Evolutionary conservation across 2,797 vertebrate species (phyloP), one percentile per base, ranked within the genome.

Genomic region (Rhynchonycteris naso): DNA sequence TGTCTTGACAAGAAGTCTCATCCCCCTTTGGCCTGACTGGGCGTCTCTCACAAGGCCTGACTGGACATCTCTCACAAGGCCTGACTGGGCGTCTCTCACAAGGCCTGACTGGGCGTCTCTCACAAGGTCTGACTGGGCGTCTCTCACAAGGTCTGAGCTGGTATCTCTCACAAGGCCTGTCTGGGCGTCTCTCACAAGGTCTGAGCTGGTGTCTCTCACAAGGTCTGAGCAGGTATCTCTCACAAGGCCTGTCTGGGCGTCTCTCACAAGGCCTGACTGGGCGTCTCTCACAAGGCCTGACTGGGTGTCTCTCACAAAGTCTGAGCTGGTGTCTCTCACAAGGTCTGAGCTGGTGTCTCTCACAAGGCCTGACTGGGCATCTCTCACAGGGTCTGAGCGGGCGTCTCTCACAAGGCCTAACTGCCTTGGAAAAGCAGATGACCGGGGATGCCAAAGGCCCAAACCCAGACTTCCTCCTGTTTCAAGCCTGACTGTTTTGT

Each of bases 341-440:
- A 94, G 83, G 71, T 63, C 61, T 28, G 33, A 92, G n/a, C 52
- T 47, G 38, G 82, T 30, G 30, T 72, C 61, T 90, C 85, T 81
- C 75, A 50, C 21, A 18, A 94, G 83, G 71, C 68, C 61, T 28
- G 13, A 35, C 4, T 18, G n/a, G 38, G 82, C n/a, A 26, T 72
- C 61, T 90, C 85, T 81, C 75, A 50, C 21, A 18, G 92, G 83
- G 71, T n/a, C 88, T 63, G 33, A 92, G n/a, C 52, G 54, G 38
- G 82, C n/a, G 30, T 72, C 61, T 90, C 85, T 81, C 75, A 50
- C 21, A 18, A 94, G 83, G 71, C 68, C 61, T 28, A 10, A 35
- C 4, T 18, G n/a, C n/a, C 61, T 84, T 81, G 28, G 79, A 92
- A 33, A 82, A 75, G 52, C 84, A 85, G 63, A 69, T 81, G 78